Base-by-base conservation (phyloP, 2,797 vertebrate species). In the Podarcis siculus region DNA sequence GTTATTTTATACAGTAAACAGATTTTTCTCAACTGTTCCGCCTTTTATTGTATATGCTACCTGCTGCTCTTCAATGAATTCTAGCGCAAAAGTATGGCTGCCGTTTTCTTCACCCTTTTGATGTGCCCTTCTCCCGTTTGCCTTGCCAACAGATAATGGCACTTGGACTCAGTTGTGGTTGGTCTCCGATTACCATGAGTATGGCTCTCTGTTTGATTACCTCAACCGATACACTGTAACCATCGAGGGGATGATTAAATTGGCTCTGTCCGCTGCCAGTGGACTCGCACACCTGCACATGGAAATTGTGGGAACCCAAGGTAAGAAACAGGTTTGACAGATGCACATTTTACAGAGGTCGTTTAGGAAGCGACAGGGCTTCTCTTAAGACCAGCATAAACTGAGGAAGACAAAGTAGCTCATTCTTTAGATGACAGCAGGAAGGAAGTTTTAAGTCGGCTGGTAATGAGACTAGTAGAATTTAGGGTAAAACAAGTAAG, bases 101-200 rank as follows among this genome's bases (percentile, higher is more conserved):
- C 81, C 15, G 3, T 75, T 71, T 8, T 19, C 9, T 30, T n/a
- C 39, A 8, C 2, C 0, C 23, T 1, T 55, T 77, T 21, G 10
- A 35, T 77, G 42, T 0, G 49, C 90, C 87, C 72, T 88, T 1
- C 10, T 3, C 5, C 0, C 1, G 77, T 30, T 93, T 91, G 64
- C 91, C 91, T 49, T 78, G 58, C 27, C 93, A 91, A 73, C 96
- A 99, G 99, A 99, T 95, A 99, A 99, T 0, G 99, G 99, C 69
- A 99, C 99, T 0, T 99, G 99, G 99, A 99, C 98, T 8, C 99
- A 99, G 94, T 96, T 99, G 87, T 99, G 99, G 99, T 96, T 99
- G 0, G 99, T 99, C 90, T 99, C 99, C 0, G 99, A 99, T 94
- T 99, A 99, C 95, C 99, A 99, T 0, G 99, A 99, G 96, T 97